Base-by-base conservation (phyloP, 2,888 invertebrate genomes). In the Eupithecia pulchellata region DNA sequence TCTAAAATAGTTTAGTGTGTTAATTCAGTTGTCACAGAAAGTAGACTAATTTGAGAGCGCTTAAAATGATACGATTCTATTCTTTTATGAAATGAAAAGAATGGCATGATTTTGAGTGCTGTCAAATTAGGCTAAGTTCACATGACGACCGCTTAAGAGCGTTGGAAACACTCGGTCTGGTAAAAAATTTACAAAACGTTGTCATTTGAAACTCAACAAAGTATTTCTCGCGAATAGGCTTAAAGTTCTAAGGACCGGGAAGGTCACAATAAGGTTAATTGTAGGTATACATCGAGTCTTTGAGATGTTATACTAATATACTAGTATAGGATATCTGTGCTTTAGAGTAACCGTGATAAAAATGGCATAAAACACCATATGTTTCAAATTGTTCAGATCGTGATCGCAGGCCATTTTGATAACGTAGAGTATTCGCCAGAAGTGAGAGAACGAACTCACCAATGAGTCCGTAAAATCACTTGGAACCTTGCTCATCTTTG, bases 401-500 rank as follows among this genome's bases (percentile, higher is more conserved):
- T 52, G 25, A 25, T 52, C 25, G 11, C 20, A 47, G 42, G 9
- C 20, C 20, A 52, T 57, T 27, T 55, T 57, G 57, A 29, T 55
- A 6, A 4, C 14, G 1, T 29, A 57, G 27, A 5, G 29, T 29
- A 17, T 57, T 14, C 17, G 29, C 57, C 63, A 75, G 66, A 73
- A 69, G 63, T 74, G 36, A 29, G 42, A n/a, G 14, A 61, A 61
- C 20, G 71, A 71, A 73, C 77, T 73, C 68, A 70, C 72, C 71
- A 30, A 11, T n/a, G 65, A 58, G 62, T n/a, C 69, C 29, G 11
- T 30, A 36, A 63, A 57, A 77, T 80, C 80, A 81, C 66, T 84
- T 80, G 30, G 73, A 52, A 58, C 85, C 83, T 42, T 84, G 82
- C 27, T 78, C 78, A 30, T 88, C 88, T 55, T 85, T 83, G 71